Conservation (phyloP, 2,888 invertebrate species). For the Tryphoninae sp. region DNA sequence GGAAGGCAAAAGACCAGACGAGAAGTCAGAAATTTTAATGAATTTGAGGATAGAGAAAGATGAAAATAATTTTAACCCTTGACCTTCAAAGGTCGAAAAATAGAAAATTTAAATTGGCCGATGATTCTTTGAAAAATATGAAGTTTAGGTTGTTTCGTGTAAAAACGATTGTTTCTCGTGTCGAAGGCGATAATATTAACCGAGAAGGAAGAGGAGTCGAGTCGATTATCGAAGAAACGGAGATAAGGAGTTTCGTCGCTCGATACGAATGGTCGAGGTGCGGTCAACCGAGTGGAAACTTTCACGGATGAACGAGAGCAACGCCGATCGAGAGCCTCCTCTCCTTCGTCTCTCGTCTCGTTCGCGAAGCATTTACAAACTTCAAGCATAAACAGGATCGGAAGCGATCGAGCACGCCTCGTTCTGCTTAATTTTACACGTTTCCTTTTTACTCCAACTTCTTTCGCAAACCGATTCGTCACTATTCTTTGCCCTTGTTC, state of each 20-base stretch:
- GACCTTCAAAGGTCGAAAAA: too few relatives aligned
- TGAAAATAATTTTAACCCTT: too few relatives aligned
- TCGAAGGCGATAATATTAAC: not conserved
- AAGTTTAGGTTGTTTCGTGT: not conserved
- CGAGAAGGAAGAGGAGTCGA: slow-evolving; percentile 21
- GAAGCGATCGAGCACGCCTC: slow-evolving; percentile 40
- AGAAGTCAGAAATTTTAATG: too few relatives aligned
- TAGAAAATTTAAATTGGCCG: too few relatives aligned
- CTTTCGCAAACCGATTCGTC: not conserved
- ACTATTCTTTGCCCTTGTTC: not conserved
- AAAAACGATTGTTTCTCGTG: not conserved
- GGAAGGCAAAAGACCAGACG: not conserved
- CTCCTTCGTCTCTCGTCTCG: slow-evolving; percentile 21
- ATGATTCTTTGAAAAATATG: too few relatives aligned
- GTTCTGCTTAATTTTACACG: slow-evolving; percentile 39
- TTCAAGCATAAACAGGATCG: slow-evolving; percentile 31
- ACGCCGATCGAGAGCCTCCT: slow-evolving; percentile 35
- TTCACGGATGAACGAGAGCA: slow-evolving; percentile 69
- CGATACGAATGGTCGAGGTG: slow-evolving; percentile 57
- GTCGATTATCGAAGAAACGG: slow-evolving; percentile 31
- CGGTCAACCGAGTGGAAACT: slow-evolving; percentile 71
- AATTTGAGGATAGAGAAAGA: too few relatives aligned
- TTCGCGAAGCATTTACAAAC: slow-evolving; percentile 40
- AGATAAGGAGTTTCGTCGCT: slow-evolving; percentile 63
- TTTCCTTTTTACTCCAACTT: slow-evolving; percentile 16